Conservation (phyloP, 2,888 invertebrate species). For the Leucozona laternaria region DNA sequence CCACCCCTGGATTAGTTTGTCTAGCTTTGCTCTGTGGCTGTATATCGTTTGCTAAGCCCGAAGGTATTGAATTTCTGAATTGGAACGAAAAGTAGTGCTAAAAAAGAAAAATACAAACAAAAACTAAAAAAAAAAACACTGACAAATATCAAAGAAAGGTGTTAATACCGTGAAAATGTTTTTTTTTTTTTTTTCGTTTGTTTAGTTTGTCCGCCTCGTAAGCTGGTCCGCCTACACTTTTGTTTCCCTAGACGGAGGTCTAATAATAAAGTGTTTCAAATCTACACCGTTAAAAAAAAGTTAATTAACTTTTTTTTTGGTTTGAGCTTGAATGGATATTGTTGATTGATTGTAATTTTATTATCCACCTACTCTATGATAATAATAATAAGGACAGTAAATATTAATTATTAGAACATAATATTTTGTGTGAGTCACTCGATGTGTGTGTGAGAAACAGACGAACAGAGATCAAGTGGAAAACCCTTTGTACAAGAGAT, state of each 20-base stretch:
- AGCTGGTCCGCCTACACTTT: slow-evolving; percentile 61
- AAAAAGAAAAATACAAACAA: neutral
- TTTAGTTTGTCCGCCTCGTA: slow-evolving; percentile 51
- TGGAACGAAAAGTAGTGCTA: slow-evolving; percentile 35
- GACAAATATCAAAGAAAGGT: slow-evolving; percentile 58
- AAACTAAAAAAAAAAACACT: slow-evolving; percentile 16
- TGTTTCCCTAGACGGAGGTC: slow-evolving; percentile 33
- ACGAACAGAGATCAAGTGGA: neutral
- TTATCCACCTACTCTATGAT: slow-evolving; percentile 22
- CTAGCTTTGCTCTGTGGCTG: slow-evolving; percentile 8
- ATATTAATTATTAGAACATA: neutral
- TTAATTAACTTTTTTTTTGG: slow-evolving; percentile 30
- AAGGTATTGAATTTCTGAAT: slow-evolving; percentile 56
- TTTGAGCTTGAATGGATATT: slow-evolving; percentile 12
- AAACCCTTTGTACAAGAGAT: neutral
- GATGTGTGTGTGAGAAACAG: neutral
- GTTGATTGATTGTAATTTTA: slow-evolving; percentile 43
- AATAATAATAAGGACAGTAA: neutral
- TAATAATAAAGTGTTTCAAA: slow-evolving; percentile 46
- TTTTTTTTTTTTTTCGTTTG: slow-evolving; percentile 36
- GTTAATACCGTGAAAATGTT: slow-evolving; percentile 62
- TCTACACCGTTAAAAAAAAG: slow-evolving; percentile 49
- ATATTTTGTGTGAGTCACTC: neutral
- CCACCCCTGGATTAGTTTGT: neutral
- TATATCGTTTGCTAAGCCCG: slow-evolving; percentile 22